Percentiles rank a stretch among this genome's conserved stretches.
Evolutionary conservation across 2,888 invertebrate species (phyloP).

Genomic region (Phragmatobia fuliginosa): DNA sequence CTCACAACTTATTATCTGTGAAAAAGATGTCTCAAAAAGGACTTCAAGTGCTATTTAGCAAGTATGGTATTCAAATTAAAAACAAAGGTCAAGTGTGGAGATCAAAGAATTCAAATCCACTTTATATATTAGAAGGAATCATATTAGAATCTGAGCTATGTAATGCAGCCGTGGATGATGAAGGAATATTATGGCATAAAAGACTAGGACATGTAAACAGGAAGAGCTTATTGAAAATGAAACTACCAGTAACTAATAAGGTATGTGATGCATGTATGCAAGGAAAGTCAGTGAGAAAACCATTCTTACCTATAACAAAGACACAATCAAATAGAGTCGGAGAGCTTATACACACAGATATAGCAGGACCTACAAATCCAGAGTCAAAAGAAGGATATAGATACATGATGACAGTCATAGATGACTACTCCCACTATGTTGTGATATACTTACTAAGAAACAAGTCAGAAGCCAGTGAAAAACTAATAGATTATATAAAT

Average conservation of each 20-base stretch:
- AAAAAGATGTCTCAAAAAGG: background rate
- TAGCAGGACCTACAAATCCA: too few relatives aligned
- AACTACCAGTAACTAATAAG: background rate
- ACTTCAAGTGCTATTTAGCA: too few relatives aligned
- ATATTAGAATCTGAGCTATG: background rate
- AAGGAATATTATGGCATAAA: background rate
- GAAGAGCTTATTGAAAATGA: background rate
- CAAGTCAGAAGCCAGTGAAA: too few relatives aligned
- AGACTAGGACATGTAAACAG: conserved; percentile 2
- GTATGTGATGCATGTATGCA: background rate
- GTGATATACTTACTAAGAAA: background rate
- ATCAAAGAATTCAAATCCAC: background rate
- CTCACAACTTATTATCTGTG: background rate
- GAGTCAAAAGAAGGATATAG: too few relatives aligned
- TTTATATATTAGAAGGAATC: background rate
- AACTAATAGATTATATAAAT: too few relatives aligned
- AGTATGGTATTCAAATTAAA: background rate
- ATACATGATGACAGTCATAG: too few relatives aligned
- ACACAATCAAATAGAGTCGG: background rate
- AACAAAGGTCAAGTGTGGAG: background rate
- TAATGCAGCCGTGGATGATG: too few relatives aligned
- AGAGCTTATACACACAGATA: too few relatives aligned
- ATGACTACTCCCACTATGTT: too few relatives aligned
- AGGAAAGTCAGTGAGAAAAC: background rate
- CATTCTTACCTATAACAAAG: background rate